phyloP scores from a whole-genome alignment of 2,797 vertebrate genomes.

The Austrolebias charrua region DNA sequence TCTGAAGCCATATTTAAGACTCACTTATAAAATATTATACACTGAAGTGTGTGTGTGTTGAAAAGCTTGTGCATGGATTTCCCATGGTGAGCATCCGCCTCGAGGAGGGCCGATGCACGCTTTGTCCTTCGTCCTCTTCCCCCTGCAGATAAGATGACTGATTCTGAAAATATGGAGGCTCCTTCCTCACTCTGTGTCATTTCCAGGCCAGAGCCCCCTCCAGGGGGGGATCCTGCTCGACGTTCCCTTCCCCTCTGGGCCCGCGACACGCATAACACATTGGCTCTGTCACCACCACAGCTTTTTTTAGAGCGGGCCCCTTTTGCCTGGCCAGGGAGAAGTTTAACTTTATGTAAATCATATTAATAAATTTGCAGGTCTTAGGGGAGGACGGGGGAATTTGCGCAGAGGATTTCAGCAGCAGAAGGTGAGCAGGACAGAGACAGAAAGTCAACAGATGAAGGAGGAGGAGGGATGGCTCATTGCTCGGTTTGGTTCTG shows the following conservation, averaged over 20 bases:
- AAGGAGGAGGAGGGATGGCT: conserved; percentile 34
- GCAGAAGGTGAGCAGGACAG: conserved; percentile 68
- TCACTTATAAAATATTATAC: conserved; percentile 61
- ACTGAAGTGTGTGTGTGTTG: conserved; percentile 13
- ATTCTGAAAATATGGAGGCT: conserved; percentile 71
- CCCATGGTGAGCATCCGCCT: conserved; percentile 47
- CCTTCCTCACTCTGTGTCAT: conserved; percentile 83
- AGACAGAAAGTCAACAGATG: conserved; percentile 73
- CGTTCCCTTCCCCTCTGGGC: conserved; percentile 62
- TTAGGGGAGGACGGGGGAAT: conserved; percentile 19
- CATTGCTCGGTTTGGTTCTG: conserved; percentile 28
- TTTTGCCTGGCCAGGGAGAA: conserved; percentile 53
- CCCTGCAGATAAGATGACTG: conserved; percentile 75
- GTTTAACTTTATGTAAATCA: conserved; percentile 84
- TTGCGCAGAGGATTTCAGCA: conserved; percentile 70
- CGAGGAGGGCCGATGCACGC: conserved; percentile 58
- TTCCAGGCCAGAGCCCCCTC: conserved; percentile 80
- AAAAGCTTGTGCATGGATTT: conserved; percentile 19
- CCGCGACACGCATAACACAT: conserved; percentile 79
- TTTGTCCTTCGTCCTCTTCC: conserved; percentile 72
- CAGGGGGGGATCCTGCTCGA: conserved; percentile 48
- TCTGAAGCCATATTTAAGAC: conserved; percentile 70
- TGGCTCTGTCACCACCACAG: conserved; percentile 74
- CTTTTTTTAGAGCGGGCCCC: conserved; percentile 77
- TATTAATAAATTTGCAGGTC: conserved; percentile 80